phyloP scores from a whole-genome alignment of 2,888 invertebrate species.

The Epiblema foenella region DNA sequence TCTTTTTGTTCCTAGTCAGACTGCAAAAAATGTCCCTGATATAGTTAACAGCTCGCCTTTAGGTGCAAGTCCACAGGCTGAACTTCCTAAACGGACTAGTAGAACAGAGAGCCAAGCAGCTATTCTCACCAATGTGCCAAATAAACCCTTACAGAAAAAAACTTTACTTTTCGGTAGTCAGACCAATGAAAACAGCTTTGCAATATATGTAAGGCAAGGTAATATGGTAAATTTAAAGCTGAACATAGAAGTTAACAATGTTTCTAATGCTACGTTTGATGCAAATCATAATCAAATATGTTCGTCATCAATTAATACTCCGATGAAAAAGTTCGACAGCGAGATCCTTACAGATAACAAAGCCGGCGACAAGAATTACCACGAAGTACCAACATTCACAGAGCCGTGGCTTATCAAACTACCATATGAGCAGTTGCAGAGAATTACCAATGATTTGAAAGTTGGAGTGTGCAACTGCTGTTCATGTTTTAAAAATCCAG shows the following conservation, averaged over 20 bases:
- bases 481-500: not conserved
- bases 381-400: conserved; percentile 46
- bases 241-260: conserved; percentile 60
- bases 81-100: not conserved
- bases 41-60: not conserved
- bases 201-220: conserved; percentile 56
- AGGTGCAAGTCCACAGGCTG: too few species aligned
- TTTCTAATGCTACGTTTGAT: conserved; percentile 10
- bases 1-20: not conserved
- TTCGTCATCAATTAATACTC: conserved; percentile 46
- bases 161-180: conserved; percentile 13
- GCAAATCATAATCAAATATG: conserved; percentile 37
- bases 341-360: not conserved
- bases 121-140: not conserved
- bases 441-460: conserved; percentile 47
- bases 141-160: not conserved
- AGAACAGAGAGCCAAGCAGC: not conserved
- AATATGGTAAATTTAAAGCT: conserved; percentile 63
- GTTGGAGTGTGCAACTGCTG: conserved; percentile 53
- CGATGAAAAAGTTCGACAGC: conserved; percentile 47
- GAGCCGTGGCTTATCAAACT: conserved; percentile 50
- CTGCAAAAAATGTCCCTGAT: not conserved
- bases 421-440: conserved; percentile 44
- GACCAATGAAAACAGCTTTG: conserved; percentile 49
- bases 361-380: not conserved